Conservation (phyloP, 1,140 invertebrate genomes). For the Agrypnia vestita region DNA sequence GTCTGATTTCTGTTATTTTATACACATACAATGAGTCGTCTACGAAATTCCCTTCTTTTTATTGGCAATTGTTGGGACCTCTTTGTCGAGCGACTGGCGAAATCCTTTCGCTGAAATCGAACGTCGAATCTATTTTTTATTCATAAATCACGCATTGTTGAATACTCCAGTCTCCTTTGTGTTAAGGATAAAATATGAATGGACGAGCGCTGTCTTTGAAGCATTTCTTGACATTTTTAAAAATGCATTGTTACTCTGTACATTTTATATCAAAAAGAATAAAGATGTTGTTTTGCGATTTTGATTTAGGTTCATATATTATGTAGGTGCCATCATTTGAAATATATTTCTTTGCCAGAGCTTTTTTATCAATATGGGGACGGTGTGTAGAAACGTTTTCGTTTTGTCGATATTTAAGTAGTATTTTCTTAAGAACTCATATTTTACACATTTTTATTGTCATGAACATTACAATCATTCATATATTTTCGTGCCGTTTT, state of each 20-base stretch:
- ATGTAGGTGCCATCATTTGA: no score
- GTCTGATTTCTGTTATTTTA: conserved; percentile 11
- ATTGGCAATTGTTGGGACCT: conserved; percentile 46
- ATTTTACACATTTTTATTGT: no score
- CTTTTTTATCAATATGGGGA: no score
- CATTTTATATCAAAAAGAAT: no score
- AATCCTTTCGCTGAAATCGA: conserved; percentile 33
- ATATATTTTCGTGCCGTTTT: no score
- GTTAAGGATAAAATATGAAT: neutral
- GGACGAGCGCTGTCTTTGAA: neutral
- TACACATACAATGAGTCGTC: conserved; percentile 31
- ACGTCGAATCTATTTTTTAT: conserved; percentile 27
- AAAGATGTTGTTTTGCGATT: no score
- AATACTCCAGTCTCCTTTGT: neutral
- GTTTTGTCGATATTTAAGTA: no score
- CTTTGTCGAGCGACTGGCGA: conserved; percentile 18
- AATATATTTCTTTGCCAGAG: no score
- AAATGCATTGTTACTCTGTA: neutral
- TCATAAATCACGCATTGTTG: conserved; percentile 24
- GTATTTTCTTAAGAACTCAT: no score
- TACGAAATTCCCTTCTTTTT: conserved; percentile 25
- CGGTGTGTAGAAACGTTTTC: no score
- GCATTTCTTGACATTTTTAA: conserved; percentile 13
- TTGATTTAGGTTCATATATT: no score
- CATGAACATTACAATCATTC: no score